A percentile compares a stretch with the other conserved stretches of the same genome.
phyloP scores from a whole-genome alignment of 2,113 vertebrate genomes.

The Malurus elegans region DNA sequence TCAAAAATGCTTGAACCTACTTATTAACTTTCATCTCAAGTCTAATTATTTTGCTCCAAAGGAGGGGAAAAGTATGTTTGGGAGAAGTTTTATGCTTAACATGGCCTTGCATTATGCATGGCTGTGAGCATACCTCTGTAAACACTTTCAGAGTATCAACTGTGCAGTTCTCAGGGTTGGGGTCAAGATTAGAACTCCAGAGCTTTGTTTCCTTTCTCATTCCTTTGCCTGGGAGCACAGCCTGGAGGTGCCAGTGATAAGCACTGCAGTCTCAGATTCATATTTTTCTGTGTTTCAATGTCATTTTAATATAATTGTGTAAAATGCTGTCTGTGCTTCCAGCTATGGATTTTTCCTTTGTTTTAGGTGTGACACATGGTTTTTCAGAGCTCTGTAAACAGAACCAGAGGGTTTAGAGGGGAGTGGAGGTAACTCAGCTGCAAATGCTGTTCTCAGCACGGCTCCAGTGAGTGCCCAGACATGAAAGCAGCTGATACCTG shows the following conservation, averaged over 20 bases:
- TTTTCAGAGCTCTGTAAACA: neutral
- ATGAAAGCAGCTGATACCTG: neutral
- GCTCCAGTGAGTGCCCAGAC: neutral
- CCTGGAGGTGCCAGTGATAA: neutral
- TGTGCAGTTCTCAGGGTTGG: neutral
- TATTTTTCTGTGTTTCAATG: neutral
- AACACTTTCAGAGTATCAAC: neutral
- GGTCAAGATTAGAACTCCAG: neutral
- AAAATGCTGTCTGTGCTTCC: neutral
- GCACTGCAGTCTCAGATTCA: neutral
- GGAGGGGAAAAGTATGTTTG: neutral
- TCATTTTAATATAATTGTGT: neutral
- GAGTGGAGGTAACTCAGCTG: neutral
- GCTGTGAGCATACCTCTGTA: neutral
- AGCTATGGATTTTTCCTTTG: accelerated
- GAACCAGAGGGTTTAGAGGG: neutral
- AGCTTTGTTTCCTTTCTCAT: neutral
- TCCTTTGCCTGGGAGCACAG: neutral
- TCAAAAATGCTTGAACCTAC: neutral
- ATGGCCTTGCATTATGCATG: neutral
- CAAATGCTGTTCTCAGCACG: neutral
- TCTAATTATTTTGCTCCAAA: neutral
- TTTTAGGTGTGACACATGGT: accelerated
- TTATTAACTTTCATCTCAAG: neutral
- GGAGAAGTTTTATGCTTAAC: neutral